Evolutionary conservation across 2,113 vertebrate genomes (phyloP).

Genomic region (Athene cunicularia): DNA sequence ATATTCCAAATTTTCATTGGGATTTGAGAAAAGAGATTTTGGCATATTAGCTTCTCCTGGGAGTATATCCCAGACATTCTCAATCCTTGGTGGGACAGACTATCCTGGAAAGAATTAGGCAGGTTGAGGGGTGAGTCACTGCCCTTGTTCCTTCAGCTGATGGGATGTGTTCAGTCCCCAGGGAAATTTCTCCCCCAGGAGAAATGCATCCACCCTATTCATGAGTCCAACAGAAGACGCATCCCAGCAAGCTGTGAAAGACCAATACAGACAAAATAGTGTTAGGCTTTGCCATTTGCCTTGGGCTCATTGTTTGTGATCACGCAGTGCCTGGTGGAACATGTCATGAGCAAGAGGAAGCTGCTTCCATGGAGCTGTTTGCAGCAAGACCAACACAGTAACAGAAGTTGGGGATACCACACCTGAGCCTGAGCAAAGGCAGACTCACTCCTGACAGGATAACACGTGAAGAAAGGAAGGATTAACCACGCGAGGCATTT

Average conservation of each 20-base stretch:
- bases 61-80: background rate
- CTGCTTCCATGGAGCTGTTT: background rate
- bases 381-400: background rate
- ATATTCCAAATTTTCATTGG: background rate
- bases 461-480: background rate
- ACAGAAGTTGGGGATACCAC: background rate
- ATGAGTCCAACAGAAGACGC: background rate
- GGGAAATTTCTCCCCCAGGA: background rate
- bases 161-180: background rate
- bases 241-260: background rate
- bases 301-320: background rate
- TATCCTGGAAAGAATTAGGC: background rate
- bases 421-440: background rate
- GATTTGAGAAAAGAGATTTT: background rate
- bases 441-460: background rate
- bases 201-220: background rate
- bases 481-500: background rate
- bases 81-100: background rate
- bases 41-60: background rate
- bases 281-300: background rate
- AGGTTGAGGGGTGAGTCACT: background rate
- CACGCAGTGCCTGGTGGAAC: background rate
- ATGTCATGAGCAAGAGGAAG: background rate
- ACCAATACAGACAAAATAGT: background rate
- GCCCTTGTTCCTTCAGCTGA: background rate